Conservation (phyloP, 2,797 vertebrate genomes). For the Urophycis tenuis region DNA sequence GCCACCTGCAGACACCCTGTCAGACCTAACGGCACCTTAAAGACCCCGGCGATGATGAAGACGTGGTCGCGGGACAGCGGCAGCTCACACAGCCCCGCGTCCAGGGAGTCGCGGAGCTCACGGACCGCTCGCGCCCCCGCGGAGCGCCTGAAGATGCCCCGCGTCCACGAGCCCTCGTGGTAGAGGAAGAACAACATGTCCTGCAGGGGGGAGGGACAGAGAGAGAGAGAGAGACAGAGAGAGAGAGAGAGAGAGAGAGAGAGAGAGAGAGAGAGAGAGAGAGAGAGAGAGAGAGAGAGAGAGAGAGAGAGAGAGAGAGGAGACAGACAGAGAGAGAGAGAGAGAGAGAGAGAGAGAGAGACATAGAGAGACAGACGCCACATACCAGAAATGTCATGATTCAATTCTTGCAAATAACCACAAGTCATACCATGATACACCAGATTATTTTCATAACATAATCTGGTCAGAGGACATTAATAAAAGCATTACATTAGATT, state of each 20-base stretch:
- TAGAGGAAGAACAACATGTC: constrained; percentile 88
- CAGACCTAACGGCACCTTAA: constrained; percentile 73
- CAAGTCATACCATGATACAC: background rate
- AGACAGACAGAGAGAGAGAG: background rate
- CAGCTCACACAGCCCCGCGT: constrained; percentile 75
- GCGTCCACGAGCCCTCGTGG: constrained; percentile 84
- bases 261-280: background rate
- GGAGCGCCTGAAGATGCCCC: constrained; percentile 89
- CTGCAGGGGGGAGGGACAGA: constrained; percentile 50
- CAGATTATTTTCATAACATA: background rate
- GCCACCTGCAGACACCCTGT: too few species aligned
- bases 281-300: background rate
- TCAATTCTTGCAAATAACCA: background rate
- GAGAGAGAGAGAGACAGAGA: background rate
- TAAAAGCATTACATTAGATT: background rate
- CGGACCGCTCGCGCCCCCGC: constrained; percentile 84
- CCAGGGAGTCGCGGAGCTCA: constrained; percentile 84
- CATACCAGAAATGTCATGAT: too few species aligned
- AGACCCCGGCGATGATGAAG: constrained; percentile 86
- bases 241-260: background rate
- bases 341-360: background rate
- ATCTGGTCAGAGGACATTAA: background rate
- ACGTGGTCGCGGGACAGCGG: constrained; percentile 78
- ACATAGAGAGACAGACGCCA: background rate
- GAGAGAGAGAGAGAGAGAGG: background rate